Percentiles rank a stretch among this genome's conserved stretches.
Conservation (phyloP, 2,113 vertebrate genomes). For the Falco punctatus region DNA sequence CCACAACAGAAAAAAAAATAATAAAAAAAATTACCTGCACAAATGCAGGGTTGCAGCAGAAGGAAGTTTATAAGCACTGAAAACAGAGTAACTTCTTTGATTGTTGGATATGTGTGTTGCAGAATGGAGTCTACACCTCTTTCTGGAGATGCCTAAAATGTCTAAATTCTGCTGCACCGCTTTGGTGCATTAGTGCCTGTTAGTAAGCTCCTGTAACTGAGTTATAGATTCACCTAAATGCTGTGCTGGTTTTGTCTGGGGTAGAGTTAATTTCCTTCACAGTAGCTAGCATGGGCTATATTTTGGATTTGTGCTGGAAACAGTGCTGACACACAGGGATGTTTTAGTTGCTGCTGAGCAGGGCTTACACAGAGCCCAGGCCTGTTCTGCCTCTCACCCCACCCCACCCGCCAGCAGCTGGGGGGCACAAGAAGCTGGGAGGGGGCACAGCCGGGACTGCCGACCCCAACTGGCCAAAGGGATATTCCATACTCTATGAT, state of each 20-base stretch:
- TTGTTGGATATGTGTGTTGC: rapidly evolving
- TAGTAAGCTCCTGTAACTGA: not conserved
- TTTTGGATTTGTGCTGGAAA: not conserved
- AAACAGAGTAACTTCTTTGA: not conserved
- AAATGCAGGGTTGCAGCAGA: not conserved
- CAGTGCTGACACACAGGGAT: no score
- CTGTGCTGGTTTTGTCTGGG: not conserved
- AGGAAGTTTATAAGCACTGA: not conserved
- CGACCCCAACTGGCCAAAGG: not conserved
- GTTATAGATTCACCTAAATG: not conserved
- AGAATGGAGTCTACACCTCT: not conserved
- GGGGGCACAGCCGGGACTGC: not conserved
- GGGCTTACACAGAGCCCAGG: not conserved
- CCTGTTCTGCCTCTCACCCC: not conserved
- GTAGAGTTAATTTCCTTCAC: not conserved
- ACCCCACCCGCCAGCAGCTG: not conserved
- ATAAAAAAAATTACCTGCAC: not conserved
- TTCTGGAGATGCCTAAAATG: not conserved
- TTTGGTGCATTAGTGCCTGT: not conserved
- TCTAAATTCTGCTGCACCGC: not conserved
- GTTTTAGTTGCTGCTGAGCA: not conserved
- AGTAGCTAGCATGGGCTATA: not conserved
- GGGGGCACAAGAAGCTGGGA: not conserved
- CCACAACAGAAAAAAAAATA: not conserved
- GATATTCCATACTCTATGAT: not conserved